Conservation (phyloP, 2,888 invertebrate species). For the Atherix ibis region DNA sequence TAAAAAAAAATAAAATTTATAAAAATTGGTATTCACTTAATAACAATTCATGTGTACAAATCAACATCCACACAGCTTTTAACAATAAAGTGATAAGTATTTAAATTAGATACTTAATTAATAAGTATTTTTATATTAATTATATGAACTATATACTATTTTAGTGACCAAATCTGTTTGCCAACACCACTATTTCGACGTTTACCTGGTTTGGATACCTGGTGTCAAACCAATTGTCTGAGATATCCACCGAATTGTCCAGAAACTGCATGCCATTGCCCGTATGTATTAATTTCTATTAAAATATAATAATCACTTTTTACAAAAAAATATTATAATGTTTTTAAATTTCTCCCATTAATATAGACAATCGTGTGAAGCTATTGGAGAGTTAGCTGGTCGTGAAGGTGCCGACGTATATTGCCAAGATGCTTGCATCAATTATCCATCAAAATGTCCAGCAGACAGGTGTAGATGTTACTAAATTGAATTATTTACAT, state of each 20-base stretch:
- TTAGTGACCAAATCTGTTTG: conserved; percentile 70
- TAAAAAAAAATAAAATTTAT: no score
- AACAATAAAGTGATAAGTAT: not conserved
- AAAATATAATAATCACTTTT: not conserved
- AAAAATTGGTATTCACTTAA: no score
- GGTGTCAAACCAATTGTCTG: conserved; percentile 77
- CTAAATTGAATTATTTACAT: conserved; percentile 21
- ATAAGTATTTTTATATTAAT: not conserved
- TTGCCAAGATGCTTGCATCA: conserved; percentile 75
- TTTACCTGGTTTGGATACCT: conserved; percentile 60
- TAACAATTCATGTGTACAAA: no score
- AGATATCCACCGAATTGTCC: conserved; percentile 80
- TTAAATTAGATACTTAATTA: not conserved
- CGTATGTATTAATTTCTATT: conserved; percentile 46
- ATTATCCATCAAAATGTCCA: conserved; percentile 58
- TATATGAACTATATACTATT: conserved; percentile 7
- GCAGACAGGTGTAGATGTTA: conserved; percentile 56
- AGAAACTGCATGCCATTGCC: conserved; percentile 55
- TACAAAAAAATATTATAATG: not conserved
- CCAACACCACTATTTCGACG: conserved; percentile 45
- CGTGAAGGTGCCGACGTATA: conserved; percentile 63
- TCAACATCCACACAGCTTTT: no score
- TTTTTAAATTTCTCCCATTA: not conserved
- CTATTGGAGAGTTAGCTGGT: conserved; percentile 58
- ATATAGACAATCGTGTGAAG: conserved; percentile 63